Base-by-base conservation (phyloP, 2,797 vertebrate genomes). In the Trachurus trachurus region DNA sequence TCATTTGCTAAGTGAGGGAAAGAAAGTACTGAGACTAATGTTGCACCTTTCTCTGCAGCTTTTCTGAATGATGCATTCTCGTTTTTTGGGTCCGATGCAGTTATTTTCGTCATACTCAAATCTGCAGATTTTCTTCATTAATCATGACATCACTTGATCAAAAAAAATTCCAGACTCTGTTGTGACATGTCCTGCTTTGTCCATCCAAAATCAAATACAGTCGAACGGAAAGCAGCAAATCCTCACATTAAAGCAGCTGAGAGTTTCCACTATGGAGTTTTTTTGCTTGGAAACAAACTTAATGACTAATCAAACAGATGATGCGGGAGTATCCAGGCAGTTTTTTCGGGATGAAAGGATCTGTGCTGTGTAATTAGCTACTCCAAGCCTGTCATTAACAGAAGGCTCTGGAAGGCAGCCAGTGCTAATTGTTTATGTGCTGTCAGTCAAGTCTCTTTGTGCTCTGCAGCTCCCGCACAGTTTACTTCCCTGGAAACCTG, bases 391-490 rank as follows among this genome's bases (percentile, higher is more conserved):
- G 85, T 92, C 71, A 93, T 95, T 93, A 93, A 83, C 72, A 70
- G 74, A 54, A 47, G 71, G 76, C 69, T 74, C 88, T 93, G 93
- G 91, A 94, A 80, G 80, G 66, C 78, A 40, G 88, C 91, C 92
- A 88, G 56, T 76, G 82, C 77, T 93, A 92, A 94, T 94, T 93
- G 92, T 94, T 95, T 93, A 86, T 88, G 82, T 86, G 91, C 91
- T 83, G 92, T 94, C 93, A 93, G 85, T 93, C 87, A 86, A 66
- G 74, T n/a, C 70, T 86, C 66, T 90, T 89, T 89, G 80, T 86
- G 80, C 81, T 63, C 50, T 59, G 71, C 2, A 67, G 78, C 77
- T 57, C 68, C 65, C 39, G 29, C 66, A 39, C 22, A 34, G 76
- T 83, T 89, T 74, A 83, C 82, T 75, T 61, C 84, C 88, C 79